phyloP scores from a whole-genome alignment of 2,113 vertebrate species.

The Dolichotis patagonum region DNA sequence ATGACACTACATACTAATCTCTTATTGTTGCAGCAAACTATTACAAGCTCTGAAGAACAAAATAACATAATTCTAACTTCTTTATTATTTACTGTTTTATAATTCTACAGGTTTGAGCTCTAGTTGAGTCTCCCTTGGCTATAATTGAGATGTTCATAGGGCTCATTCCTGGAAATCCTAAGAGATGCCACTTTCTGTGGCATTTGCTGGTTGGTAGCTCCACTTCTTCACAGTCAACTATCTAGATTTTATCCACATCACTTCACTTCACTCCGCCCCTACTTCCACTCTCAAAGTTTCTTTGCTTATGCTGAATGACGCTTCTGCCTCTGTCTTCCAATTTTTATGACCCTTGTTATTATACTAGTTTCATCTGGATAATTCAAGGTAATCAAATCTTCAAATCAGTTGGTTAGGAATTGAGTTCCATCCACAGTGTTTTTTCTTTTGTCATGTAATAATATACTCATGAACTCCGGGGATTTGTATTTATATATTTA shows the following conservation, averaged over 20 bases:
- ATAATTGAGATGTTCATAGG: too few species aligned
- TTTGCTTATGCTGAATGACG: not conserved
- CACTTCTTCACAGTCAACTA: not conserved
- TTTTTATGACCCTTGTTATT: not conserved
- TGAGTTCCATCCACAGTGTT: not conserved
- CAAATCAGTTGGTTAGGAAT: not conserved
- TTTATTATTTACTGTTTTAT: not conserved
- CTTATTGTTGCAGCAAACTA: not conserved
- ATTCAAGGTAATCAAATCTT: not conserved
- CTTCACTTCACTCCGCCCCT: not conserved
- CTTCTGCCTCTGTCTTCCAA: not conserved
- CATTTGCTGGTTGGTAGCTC: too few species aligned
- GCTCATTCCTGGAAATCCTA: too few species aligned
- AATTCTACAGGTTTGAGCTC: not conserved
- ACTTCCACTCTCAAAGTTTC: not conserved
- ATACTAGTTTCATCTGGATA: not conserved
- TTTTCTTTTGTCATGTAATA: not conserved
- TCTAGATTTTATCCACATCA: not conserved
- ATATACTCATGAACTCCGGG: not conserved
- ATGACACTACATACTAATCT: not conserved
- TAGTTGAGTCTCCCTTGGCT: too few species aligned
- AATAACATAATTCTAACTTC: not conserved
- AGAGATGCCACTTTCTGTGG: too few species aligned
- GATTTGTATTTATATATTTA: too few species aligned
- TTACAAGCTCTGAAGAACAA: not conserved